phyloP scores from a whole-genome alignment of 2,888 invertebrate species.

The Lamellibrachia columna region DNA sequence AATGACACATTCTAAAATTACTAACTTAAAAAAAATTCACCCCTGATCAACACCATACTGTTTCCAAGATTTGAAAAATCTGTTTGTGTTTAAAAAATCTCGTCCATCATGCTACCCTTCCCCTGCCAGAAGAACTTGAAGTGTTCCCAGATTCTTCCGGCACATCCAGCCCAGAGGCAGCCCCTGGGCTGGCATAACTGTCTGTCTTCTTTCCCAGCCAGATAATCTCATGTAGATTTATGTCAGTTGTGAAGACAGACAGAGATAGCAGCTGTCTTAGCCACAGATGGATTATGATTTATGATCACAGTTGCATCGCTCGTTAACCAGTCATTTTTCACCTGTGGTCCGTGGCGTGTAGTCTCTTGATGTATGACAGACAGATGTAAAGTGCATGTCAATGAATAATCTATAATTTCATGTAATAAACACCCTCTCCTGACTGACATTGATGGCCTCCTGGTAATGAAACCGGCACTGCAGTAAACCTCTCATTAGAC shows the following conservation, averaged over 20 bases:
- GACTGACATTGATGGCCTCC: not conserved
- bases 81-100: constrained; percentile 1
- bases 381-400: constrained; percentile 10
- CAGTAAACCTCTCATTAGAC: not conserved
- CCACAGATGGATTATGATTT: constrained; percentile 9
- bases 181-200: not conserved
- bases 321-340: constrained; percentile 10
- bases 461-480: not conserved
- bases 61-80: not conserved
- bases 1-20: not conserved
- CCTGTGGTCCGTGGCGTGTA: not conserved
- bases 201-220: constrained; percentile 6
- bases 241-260: constrained; percentile 9
- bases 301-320: not conserved
- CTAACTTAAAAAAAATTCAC: not conserved
- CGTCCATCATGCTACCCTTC: not conserved
- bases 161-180: not conserved
- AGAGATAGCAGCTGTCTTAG: not conserved
- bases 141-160: not conserved
- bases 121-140: not conserved
- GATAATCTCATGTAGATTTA: constrained; percentile 10
- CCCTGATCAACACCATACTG: not conserved
- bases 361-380: not conserved
- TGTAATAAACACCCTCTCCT: constrained; percentile 9
- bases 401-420: constrained; percentile 16